Base-by-base conservation (phyloP, 2,113 vertebrate species). In the Sterrhoptilus dennistouni region DNA sequence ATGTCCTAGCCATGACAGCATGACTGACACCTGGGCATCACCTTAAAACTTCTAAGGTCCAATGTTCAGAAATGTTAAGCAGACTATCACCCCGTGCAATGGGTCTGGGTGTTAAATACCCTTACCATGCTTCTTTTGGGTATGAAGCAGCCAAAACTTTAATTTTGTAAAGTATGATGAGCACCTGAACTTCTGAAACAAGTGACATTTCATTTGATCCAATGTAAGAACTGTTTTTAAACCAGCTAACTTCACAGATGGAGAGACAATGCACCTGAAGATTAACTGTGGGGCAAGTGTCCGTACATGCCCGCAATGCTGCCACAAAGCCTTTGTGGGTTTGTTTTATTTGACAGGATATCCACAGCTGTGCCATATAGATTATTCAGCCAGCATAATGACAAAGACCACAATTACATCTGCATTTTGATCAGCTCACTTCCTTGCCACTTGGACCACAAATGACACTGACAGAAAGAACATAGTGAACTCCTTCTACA, bases 231-330 rank as follows among this genome's bases (percentile, higher is more conserved):
- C 15, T 31, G 2, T 14, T 82, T 90, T 76, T 56, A 60, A 76
- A 53, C 5, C 25, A 61, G 18, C 17, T 19, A 80, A 1, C 2
- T 27, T 57, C 53, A 76, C 42, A 83, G 31, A 40, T 7, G 19
- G 28, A 9, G 9, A 50, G 7, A 17, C 11, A 21, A 68, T 40
- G 21, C 4, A n/a, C 36, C 16, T 76, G 61, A 42, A 82, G 6
- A 33, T 59, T 23, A 52, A 36, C 15, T 18, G 17, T 25, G 57
- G 22, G 6, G 17, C 8, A 53, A 82, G 44, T 18, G 21, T 50
- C n/a, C 0, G 0, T 49, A 57, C 8, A 12, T 5, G 12, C 31
- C 23, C 0, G 0, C 52, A 83, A 2, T 21, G n/a, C 11, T 57
- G 6, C 28, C 40, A 36, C 29, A 82, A 75, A 56, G 7, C 12